phyloP scores from a whole-genome alignment of 2,113 vertebrate species.

The Myiagra hebetior region DNA sequence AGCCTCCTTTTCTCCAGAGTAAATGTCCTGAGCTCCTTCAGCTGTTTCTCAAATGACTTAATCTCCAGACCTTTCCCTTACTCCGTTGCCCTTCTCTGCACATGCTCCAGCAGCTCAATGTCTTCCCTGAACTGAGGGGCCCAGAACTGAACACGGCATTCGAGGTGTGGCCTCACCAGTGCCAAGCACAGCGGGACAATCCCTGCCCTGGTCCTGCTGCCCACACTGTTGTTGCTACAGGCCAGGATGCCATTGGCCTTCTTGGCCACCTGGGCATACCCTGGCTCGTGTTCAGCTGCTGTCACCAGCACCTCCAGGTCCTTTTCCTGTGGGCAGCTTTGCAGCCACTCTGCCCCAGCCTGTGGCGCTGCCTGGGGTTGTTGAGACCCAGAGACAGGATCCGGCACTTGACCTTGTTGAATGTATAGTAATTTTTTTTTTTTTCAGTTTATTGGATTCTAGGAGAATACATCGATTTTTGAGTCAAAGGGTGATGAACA shows the following conservation, averaged over 20 bases:
- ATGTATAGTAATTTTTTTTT: neutral
- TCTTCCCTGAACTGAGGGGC: neutral
- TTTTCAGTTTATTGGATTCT: neutral
- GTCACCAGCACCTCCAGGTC: neutral
- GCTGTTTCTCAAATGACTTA: neutral
- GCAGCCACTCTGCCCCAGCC: neutral
- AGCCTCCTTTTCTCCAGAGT: neutral
- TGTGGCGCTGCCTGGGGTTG: neutral
- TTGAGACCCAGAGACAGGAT: accelerated
- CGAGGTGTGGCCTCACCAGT: accelerated
- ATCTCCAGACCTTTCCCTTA: neutral
- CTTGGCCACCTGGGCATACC: neutral
- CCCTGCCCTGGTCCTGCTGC: neutral
- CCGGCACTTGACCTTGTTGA: neutral
- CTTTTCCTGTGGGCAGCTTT: neutral
- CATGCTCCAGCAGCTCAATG: neutral
- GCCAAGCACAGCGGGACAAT: accelerated
- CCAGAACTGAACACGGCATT: accelerated
- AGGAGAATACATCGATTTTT: neutral
- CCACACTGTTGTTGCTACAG: neutral
- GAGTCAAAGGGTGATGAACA: neutral
- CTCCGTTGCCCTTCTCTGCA: neutral
- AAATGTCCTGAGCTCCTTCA: neutral
- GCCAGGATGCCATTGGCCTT: neutral
- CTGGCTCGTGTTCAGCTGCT: neutral